Evolutionary conservation across 1,140 invertebrate species (phyloP).

Genomic region (Tribolium castaneum): DNA sequence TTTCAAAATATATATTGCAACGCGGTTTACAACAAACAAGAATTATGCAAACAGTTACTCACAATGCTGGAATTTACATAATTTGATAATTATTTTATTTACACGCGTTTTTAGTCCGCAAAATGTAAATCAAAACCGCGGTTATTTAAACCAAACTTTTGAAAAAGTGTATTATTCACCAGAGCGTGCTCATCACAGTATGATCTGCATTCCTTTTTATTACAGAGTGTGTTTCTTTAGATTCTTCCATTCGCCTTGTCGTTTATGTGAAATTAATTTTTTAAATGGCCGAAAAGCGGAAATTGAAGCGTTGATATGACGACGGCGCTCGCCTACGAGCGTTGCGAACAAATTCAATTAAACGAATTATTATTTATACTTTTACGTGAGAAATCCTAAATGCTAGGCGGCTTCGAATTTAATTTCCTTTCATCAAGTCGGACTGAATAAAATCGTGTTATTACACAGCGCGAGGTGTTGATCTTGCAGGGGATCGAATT

Average conservation of each 20-base stretch:
- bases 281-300: slow-evolving; percentile 14
- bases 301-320: slow-evolving; percentile 25
- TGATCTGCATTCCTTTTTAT: background rate
- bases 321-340: background rate
- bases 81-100: background rate
- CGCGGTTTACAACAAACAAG: background rate
- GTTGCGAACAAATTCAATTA: slow-evolving; percentile 25
- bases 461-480: too few relatives aligned
- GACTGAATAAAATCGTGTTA: slow-evolving; percentile 1
- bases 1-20: background rate
- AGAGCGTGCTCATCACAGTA: too few relatives aligned
- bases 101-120: background rate
- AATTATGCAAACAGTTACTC: background rate
- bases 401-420: background rate
- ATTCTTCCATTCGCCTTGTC: background rate
- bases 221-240: background rate
- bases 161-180: too few relatives aligned
- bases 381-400: slow-evolving; percentile 26
- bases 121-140: too few relatives aligned
- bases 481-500: too few relatives aligned
- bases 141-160: too few relatives aligned
- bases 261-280: slow-evolving; percentile 27
- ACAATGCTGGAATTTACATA: background rate
- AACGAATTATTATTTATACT: slow-evolving; percentile 31
- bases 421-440: slow-evolving; percentile 18